Base-by-base conservation (phyloP, 2,797 vertebrate genomes). In the Linurgus olivaceus region DNA sequence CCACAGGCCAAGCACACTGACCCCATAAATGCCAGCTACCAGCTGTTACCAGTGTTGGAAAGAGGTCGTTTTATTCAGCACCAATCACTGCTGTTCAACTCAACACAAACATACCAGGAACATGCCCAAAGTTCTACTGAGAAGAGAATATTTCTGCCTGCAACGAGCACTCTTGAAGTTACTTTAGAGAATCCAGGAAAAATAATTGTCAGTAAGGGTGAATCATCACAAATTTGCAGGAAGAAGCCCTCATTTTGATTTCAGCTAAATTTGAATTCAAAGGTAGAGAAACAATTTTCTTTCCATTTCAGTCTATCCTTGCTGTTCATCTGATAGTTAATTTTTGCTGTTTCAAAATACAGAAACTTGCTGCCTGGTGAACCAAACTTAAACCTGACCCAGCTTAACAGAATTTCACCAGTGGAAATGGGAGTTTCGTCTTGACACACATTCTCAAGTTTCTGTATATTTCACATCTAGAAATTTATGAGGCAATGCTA, bases 181-280 rank as follows among this genome's bases (percentile, higher is more conserved):
- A 93, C 78, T 93, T 65, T 47, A 52, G 28, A 86, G 73, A 86
- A 95, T 89, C 76, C 75, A 93, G 51, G 68, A 96, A 96, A 95
- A 96, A 96, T 88, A 74, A 31, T 93, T 96, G 89, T 96, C 75
- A 96, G 81, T 65, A 92, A n/a, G 0, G n/a, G 62, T 91, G 91
- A 94, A 84, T 95, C 87, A 96, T 55, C 87, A 91, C 47, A 91
- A 89, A 68, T 62, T 68, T 91, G 68, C 50, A 86, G 35, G 24
- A 52, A 31, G 73, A 44, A 80, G 78, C 9, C 55, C 54, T 85
- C 75, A 91, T 54, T 96, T 82, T 95, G 57, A 92, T 79, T 91
- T 93, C 84, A 89, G 50, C 47, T 93, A 74, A 47, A 83, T 68
- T 17, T 85, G 33, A 92, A 90, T 74, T 94, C 86, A 83, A 68